phyloP scores from a whole-genome alignment of 2,113 vertebrate genomes.

The Scatophagus argus region DNA sequence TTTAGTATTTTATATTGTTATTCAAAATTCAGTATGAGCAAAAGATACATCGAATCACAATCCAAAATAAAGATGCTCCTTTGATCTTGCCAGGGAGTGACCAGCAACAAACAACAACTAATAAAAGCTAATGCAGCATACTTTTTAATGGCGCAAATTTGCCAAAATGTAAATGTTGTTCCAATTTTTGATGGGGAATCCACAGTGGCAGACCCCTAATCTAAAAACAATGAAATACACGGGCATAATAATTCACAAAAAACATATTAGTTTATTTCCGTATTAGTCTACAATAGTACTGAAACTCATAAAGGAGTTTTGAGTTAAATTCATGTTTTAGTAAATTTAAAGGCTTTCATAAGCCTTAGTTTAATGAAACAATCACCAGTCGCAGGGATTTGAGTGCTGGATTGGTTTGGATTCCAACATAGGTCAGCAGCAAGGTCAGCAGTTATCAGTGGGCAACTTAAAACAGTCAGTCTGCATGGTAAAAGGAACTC shows the following conservation, averaged over 20 bases:
- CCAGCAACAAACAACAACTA: background rate
- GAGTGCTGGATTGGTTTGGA: constrained; percentile 38
- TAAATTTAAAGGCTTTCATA: background rate
- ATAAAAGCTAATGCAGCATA: background rate
- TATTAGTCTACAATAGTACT: background rate
- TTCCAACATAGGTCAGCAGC: constrained; percentile 59
- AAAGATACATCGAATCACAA: background rate
- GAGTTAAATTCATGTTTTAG: background rate
- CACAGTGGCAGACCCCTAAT: background rate
- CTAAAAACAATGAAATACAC: background rate
- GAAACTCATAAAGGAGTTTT: background rate
- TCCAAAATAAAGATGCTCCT: background rate
- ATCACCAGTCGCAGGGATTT: constrained; percentile 59
- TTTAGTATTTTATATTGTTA: too few relatives aligned
- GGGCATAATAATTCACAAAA: background rate
- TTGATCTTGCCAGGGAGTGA: background rate
- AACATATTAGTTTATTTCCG: background rate
- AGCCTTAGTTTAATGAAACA: constrained; percentile 45
- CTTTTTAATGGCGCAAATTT: background rate
- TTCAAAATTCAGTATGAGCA: background rate
- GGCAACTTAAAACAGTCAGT: constrained; percentile 60
- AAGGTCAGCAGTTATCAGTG: constrained; percentile 50
- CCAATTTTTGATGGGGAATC: background rate
- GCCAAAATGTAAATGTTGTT: background rate
- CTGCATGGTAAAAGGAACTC: constrained; percentile 49